phyloP scores from a whole-genome alignment of 2,797 vertebrate species.

The Hyperoplus lanceolatus region DNA sequence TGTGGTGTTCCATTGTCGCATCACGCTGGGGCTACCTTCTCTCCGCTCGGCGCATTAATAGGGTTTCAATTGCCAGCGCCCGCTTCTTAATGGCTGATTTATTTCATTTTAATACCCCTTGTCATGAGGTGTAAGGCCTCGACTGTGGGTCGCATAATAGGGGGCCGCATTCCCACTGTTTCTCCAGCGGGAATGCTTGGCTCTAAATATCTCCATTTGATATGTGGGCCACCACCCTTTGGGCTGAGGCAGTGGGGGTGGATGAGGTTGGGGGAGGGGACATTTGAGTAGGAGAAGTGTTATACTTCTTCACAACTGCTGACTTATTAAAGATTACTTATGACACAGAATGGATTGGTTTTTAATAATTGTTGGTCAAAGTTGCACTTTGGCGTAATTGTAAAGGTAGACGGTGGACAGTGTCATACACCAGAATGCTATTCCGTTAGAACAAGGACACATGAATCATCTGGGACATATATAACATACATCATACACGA shows the following conservation, averaged over 20 bases:
- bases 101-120: slow-evolving; percentile 90
- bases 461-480: slow-evolving; percentile 5
- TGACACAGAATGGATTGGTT: slow-evolving; percentile 17
- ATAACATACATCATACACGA: slow-evolving; percentile 23
- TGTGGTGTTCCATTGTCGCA: slow-evolving; percentile 79
- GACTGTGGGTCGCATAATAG: slow-evolving; percentile 81
- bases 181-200: slow-evolving; percentile 80
- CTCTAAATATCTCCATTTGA: slow-evolving; percentile 82
- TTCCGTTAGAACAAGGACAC: slow-evolving; percentile 30
- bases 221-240: slow-evolving; percentile 72
- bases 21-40: slow-evolving; percentile 72
- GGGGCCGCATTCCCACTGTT: slow-evolving; percentile 70
- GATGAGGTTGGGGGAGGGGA: slow-evolving; percentile 46
- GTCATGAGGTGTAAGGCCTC: slow-evolving; percentile 83
- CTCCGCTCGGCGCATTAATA: slow-evolving; percentile 84
- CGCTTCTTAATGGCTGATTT: slow-evolving; percentile 88
- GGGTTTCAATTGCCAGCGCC: slow-evolving; percentile 85
- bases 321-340: slow-evolving; percentile 41
- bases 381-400: slow-evolving; percentile 13
- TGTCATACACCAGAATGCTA: slow-evolving; percentile 10
- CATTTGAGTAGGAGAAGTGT: slow-evolving; percentile 36
- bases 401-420: not conserved
- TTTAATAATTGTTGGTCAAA: slow-evolving; percentile 34
- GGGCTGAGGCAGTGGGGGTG: slow-evolving; percentile 53
- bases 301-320: slow-evolving; percentile 41